Evolutionary conservation across 2,888 invertebrate genomes (phyloP).

Genomic region (Eilema griseolum): DNA sequence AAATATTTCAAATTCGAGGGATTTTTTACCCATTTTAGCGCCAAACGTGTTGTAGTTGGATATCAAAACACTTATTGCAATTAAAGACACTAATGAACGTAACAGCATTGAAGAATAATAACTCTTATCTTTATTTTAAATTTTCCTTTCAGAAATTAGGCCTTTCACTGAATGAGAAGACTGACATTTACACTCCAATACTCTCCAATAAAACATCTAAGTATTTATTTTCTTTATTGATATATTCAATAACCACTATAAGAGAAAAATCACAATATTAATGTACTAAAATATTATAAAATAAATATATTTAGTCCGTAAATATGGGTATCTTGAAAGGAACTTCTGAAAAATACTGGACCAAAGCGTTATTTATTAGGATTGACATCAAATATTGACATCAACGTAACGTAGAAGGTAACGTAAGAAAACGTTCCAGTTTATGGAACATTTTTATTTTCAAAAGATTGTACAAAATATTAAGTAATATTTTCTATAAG

Average conservation of each 20-base stretch:
- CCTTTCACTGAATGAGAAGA: neutral
- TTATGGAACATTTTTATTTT: too few species aligned
- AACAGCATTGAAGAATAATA: slow-evolving; percentile 49
- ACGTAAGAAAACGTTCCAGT: neutral
- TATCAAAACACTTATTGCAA: slow-evolving; percentile 56
- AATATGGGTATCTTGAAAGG: neutral
- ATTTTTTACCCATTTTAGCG: slow-evolving; percentile 60
- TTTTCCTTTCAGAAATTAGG: slow-evolving; percentile 6
- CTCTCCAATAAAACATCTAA: neutral
- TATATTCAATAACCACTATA: too few species aligned
- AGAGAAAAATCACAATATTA: neutral
- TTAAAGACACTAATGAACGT: slow-evolving; percentile 63
- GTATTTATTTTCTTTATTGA: neutral
- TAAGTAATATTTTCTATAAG: too few species aligned
- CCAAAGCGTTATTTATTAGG: neutral
- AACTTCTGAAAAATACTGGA: neutral
- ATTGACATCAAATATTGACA: too few species aligned
- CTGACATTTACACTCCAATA: neutral
- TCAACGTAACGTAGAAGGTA: neutral
- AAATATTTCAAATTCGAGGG: slow-evolving; percentile 87
- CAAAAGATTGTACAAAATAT: too few species aligned
- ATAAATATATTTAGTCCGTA: neutral
- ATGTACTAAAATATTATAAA: neutral
- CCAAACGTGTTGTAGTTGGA: slow-evolving; percentile 42
- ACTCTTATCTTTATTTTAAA: neutral